These are phyloP conservation scores for Pollenia angustigena DNA, from an alignment of 2,888 invertebrate genomes.

Conservation along the genomic window DNA sequence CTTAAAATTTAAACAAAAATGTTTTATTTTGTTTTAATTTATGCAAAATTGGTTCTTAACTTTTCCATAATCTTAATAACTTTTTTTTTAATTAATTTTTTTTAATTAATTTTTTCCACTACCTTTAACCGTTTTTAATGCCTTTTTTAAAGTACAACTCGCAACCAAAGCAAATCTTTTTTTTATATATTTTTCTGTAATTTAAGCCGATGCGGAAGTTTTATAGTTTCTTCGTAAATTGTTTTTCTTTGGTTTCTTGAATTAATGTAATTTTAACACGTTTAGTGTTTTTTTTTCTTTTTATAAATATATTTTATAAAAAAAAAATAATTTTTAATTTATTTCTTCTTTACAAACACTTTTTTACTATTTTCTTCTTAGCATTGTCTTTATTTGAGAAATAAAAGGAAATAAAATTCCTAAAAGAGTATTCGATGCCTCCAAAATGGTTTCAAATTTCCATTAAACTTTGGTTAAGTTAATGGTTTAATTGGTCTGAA, in stretches of 20 bases:
- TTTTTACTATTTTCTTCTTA: conserved; percentile 22
- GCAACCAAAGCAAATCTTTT: conserved; percentile 6
- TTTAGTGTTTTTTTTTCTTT: conserved; percentile 29
- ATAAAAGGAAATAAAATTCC: not conserved
- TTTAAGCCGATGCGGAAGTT: conserved; percentile 72
- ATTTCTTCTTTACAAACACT: not conserved
- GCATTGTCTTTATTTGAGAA: conserved; percentile 3
- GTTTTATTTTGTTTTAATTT: conserved; percentile 13
- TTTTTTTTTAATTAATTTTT: conserved; percentile 2
- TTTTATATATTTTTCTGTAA: conserved; percentile 49
- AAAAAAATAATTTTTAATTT: not conserved
- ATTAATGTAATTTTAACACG: conserved; percentile 58
- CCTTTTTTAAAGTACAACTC: conserved; percentile 47
- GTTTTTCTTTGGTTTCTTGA: conserved; percentile 52
- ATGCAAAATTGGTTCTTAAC: not conserved
- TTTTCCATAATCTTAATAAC: not conserved
- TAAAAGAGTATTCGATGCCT: conserved; percentile 25
- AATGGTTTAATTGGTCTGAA: conserved; percentile 55
- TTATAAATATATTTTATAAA: conserved; percentile 4
- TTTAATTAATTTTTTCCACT: not conserved
- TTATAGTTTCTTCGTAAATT: conserved; percentile 45
- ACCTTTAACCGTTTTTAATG: conserved; percentile 27
- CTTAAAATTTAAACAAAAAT: not conserved
- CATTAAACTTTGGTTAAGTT: conserved; percentile 65
- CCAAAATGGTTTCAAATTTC: conserved; percentile 53